phyloP scores from a whole-genome alignment of 2,113 vertebrate genomes.

The Vidua macroura region DNA sequence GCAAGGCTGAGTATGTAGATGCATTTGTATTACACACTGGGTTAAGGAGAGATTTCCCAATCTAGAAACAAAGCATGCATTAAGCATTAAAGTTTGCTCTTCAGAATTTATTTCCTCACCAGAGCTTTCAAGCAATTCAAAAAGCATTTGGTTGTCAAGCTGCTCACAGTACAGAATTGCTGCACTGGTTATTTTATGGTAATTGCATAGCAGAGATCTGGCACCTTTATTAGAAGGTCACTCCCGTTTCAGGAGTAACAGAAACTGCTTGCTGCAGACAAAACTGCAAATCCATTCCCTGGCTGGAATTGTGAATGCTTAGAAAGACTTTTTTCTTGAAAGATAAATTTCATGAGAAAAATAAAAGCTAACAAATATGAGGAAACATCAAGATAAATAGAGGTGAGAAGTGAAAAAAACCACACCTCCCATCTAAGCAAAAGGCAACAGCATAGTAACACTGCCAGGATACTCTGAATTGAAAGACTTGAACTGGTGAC shows the following conservation, averaged over 20 bases:
- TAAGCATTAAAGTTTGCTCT: background rate
- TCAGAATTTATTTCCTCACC: background rate
- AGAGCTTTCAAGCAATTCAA: background rate
- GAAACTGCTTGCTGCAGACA: background rate
- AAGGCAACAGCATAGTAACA: background rate
- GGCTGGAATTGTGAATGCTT: background rate
- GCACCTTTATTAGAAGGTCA: background rate
- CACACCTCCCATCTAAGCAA: background rate
- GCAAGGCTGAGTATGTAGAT: background rate
- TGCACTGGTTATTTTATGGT: background rate
- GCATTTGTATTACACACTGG: background rate
- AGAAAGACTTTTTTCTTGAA: background rate
- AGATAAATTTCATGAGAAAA: background rate
- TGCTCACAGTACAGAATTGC: background rate
- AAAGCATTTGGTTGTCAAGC: background rate
- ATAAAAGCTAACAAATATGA: background rate
- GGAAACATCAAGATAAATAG: background rate
- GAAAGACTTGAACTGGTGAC: background rate
- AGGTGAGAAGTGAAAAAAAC: background rate
- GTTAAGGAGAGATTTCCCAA: background rate
- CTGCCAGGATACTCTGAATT: background rate
- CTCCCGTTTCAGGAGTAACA: background rate
- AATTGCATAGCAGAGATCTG: background rate
- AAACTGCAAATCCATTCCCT: background rate
- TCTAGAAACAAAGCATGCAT: background rate